A percentile compares a stretch with the other conserved stretches of the same genome.
phyloP scores from a whole-genome alignment of 2,888 invertebrate species.

The Epicampocera succincta region DNA sequence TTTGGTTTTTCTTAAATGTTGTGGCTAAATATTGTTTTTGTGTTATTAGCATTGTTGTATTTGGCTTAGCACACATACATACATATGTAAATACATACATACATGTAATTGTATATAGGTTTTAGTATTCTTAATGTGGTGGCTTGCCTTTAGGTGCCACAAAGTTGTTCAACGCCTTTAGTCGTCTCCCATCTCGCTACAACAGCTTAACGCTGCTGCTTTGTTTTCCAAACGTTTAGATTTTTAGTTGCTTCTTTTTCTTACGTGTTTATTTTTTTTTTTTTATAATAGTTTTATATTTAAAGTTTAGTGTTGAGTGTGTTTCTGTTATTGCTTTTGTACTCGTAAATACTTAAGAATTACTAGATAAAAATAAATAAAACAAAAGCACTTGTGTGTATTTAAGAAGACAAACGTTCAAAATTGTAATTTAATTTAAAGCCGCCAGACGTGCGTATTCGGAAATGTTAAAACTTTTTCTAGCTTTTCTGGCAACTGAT shows the following conservation, averaged over 20 bases:
- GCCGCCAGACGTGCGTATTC: neutral
- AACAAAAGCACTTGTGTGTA: slow-evolving; percentile 30
- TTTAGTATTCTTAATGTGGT: slow-evolving; percentile 41
- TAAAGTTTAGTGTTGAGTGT: too few species aligned
- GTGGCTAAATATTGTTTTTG: slow-evolving; percentile 55
- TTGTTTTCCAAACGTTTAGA: slow-evolving; percentile 21
- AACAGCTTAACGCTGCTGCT: slow-evolving; percentile 57
- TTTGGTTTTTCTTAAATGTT: slow-evolving; percentile 32
- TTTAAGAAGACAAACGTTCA: slow-evolving; percentile 18
- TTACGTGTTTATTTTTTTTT: slow-evolving; percentile 23
- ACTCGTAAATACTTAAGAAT: slow-evolving; percentile 48
- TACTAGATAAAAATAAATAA: slow-evolving; percentile 34
- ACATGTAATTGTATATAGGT: slow-evolving; percentile 15
- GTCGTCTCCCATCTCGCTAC: slow-evolving; percentile 66
- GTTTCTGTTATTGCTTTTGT: slow-evolving; percentile 11
- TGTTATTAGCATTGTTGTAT: slow-evolving; percentile 31
- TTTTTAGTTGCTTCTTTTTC: slow-evolving; percentile 36
- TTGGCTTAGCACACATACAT: slow-evolving; percentile 9
- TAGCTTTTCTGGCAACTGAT: too few species aligned
- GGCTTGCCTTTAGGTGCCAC: slow-evolving; percentile 58
- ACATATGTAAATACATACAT: too few species aligned
- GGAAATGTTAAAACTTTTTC: slow-evolving; percentile 23
- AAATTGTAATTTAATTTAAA: slow-evolving; percentile 31
- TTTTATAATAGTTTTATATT: slow-evolving; percentile 25
- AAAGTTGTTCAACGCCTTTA: slow-evolving; percentile 64